Evolutionary conservation across 2,888 invertebrate species (phyloP), one percentile per base, ranked within the genome.

Genomic region (Steromphala cineraria): DNA sequence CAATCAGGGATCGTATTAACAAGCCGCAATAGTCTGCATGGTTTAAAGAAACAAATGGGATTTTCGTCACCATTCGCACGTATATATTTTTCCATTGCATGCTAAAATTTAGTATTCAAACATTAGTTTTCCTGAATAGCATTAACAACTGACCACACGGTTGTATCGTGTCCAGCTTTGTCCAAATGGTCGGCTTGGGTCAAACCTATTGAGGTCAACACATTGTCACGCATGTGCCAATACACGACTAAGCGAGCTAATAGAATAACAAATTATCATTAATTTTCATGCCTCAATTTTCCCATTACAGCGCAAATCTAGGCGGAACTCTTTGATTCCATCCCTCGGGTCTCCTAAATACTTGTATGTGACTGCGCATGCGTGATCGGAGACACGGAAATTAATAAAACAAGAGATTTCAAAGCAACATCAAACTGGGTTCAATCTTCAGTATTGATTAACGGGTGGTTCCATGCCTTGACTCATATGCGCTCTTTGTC

Each of bases 401-500:
- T 62, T 62, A 31, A 62, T 62, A 62, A 24, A 62, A 62, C 62
- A 62, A 62, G 28, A 28, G 19, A 13, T 28, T 21, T 24, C 13
- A 62, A 24, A 31, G 28, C 24, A 15, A 62, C 62, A 62, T 62
- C 62, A 62, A 24, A 28, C 62, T 24, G 28, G 15, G 24, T 24
- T 62, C 28, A 21, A 13, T 62, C 62, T 62, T 28, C 21, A 24
- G 15, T 62, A 62, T 62, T 24, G 62, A 62, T 62, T 62, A 15
- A 62, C 62, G 15, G 62, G 28, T 62, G 62, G 28, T 62, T 24
- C 28, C 28, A 62, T 62, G 28, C 15, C 24, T 62, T 62, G 62
- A 62, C 62, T 62, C 62, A 62, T 62, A 62, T 24, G 62, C 62
- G 62, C 62, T 62, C 62, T 62, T 62, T 62, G 62, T 62, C 62